Evolutionary conservation across 2,113 vertebrate species (phyloP).

Genomic region (Ptilonorhynchus violaceus): DNA sequence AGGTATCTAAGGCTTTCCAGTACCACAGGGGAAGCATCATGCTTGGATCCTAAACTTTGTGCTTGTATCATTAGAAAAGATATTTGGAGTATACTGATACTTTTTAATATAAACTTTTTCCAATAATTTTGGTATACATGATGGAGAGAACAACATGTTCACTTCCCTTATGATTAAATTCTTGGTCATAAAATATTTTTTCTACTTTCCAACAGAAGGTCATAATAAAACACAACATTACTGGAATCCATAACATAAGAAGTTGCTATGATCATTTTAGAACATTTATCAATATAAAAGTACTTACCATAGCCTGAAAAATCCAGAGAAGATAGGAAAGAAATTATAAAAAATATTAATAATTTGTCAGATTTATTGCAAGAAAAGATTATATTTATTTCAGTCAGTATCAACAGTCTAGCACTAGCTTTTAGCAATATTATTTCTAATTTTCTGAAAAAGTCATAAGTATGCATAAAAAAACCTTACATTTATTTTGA

Average conservation of each 20-base stretch:
- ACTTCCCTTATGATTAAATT: neutral
- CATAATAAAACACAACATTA: neutral
- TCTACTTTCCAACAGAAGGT: neutral
- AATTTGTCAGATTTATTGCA: neutral
- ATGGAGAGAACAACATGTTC: neutral
- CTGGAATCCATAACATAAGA: neutral
- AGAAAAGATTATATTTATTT: neutral
- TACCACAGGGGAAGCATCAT: neutral
- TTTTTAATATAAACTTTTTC: neutral
- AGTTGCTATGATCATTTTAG: neutral
- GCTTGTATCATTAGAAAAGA: neutral
- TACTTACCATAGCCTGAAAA: slow-evolving; percentile 80
- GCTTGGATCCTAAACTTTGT: neutral
- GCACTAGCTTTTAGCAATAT: neutral
- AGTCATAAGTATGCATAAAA: neutral
- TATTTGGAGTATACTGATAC: neutral
- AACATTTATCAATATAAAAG: neutral
- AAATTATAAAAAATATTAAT: slow-evolving; percentile 49
- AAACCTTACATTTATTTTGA: neutral
- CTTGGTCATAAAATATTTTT: neutral
- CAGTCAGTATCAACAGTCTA: neutral
- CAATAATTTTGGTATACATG: neutral
- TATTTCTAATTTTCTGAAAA: neutral
- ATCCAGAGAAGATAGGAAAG: slow-evolving; percentile 52
- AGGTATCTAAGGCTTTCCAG: neutral